These are phyloP conservation scores for Diaphora mendica DNA, from an alignment of 2,888 invertebrate species.

Conservation along the genomic window DNA sequence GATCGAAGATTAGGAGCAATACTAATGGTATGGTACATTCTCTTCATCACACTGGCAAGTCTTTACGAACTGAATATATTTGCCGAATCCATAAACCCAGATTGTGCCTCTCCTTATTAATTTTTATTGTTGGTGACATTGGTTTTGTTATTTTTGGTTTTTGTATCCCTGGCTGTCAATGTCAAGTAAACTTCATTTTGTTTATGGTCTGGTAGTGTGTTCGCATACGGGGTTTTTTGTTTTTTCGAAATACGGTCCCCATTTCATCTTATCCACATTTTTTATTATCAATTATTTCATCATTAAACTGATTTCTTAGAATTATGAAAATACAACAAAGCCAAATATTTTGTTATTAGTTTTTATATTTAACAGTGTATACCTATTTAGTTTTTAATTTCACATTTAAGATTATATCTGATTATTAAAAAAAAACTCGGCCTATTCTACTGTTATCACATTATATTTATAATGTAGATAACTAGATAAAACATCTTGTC, in stretches of 20 bases:
- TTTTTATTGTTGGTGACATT: conserved; percentile 29
- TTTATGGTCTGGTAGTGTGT: conserved; percentile 3
- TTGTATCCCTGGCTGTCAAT: conserved; percentile 16
- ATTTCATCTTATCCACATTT: too few relatives aligned
- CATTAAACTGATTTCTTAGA: conserved; percentile 1
- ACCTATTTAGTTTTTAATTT: neutral
- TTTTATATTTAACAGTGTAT: neutral
- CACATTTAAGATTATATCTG: neutral
- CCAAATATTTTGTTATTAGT: conserved; percentile 6
- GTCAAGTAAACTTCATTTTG: conserved; percentile 2
- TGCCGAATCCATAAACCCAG: conserved; percentile 94
- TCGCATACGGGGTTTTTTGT: conserved; percentile 5
- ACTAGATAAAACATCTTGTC: too few relatives aligned
- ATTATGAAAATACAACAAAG: neutral
- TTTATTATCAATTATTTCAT: too few relatives aligned
- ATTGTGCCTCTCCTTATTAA: conserved; percentile 85
- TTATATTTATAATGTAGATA: too few relatives aligned
- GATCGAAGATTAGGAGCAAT: conserved; percentile 95
- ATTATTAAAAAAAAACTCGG: too few relatives aligned
- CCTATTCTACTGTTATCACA: too few relatives aligned
- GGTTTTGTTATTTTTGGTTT: conserved; percentile 24
- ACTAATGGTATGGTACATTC: conserved; percentile 96
- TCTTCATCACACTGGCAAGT: conserved; percentile 96
- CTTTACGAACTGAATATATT: conserved; percentile 98
- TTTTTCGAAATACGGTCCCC: conserved; percentile 12